Evolutionary conservation across 2,113 vertebrate genomes (phyloP).

Genomic region (Rutilus rutilus): DNA sequence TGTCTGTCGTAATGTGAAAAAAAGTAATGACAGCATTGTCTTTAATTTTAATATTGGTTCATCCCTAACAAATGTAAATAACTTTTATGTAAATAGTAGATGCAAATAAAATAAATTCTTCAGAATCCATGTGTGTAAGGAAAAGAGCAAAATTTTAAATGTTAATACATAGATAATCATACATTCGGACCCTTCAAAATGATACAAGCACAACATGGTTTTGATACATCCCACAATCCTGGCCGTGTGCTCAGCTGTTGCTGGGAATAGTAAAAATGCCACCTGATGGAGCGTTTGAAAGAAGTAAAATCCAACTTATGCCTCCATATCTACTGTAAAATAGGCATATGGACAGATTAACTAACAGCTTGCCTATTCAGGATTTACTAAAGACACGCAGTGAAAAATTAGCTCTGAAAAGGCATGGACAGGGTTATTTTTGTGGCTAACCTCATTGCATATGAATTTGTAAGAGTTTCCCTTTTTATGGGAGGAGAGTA

Average conservation of each 20-base stretch:
- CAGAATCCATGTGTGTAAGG: neutral
- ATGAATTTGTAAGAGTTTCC: too few species aligned
- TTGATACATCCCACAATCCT: neutral
- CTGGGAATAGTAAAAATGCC: neutral
- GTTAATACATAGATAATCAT: neutral
- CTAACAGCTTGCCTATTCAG: too few species aligned
- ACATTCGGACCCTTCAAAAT: neutral
- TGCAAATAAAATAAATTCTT: neutral
- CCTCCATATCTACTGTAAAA: neutral
- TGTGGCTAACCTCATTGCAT: too few species aligned
- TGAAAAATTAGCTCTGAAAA: too few species aligned
- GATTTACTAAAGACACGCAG: too few species aligned
- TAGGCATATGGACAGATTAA: too few species aligned
- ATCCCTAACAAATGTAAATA: neutral
- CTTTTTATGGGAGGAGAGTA: too few species aligned
- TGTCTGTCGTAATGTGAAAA: too few species aligned
- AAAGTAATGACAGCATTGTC: too few species aligned
- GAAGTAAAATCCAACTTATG: neutral
- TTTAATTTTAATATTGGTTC: neutral
- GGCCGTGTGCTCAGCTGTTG: neutral
- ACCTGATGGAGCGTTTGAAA: neutral
- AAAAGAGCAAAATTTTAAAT: neutral
- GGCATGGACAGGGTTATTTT: too few species aligned
- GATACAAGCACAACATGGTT: neutral
- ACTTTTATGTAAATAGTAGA: neutral